Evolutionary conservation across 1,140 invertebrate genomes (phyloP).

Genomic region (Drosophila mojavensis): DNA sequence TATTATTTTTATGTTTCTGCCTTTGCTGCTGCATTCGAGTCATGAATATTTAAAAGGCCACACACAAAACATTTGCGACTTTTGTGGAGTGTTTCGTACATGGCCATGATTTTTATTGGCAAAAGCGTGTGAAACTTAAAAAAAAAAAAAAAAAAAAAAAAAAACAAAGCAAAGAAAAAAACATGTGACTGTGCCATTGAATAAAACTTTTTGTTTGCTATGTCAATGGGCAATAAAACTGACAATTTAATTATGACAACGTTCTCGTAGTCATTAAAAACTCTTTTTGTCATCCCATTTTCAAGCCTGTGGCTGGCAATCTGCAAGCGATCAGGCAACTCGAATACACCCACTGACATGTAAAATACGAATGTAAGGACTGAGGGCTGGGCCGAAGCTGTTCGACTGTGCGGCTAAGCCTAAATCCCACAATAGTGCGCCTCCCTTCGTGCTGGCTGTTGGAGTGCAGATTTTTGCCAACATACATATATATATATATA

Average conservation of each 20-base stretch:
- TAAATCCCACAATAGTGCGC: conserved; percentile 38
- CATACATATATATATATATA: neutral
- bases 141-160: conserved; percentile 8
- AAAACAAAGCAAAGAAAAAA: conserved; percentile 1
- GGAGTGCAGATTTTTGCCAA: conserved; percentile 51
- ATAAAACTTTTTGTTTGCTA: conserved; percentile 54
- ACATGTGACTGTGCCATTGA: conserved; percentile 37
- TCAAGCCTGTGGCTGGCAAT: conserved; percentile 48
- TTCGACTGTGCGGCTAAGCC: conserved; percentile 17
- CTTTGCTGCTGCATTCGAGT: conserved; percentile 33
- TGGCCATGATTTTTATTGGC: conserved; percentile 65
- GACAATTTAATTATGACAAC: conserved; percentile 75
- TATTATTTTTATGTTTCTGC: conserved; percentile 11
- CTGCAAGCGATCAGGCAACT: conserved; percentile 75
- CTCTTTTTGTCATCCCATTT: conserved; percentile 45
- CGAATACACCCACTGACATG: conserved; percentile 75
- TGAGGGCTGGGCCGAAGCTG: neutral
- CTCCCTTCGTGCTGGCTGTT: conserved; percentile 12
- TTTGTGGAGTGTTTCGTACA: conserved; percentile 20
- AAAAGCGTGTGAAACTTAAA: conserved; percentile 12
- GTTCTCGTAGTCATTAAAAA: conserved; percentile 61
- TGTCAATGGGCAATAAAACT: conserved; percentile 63
- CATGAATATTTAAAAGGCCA: conserved; percentile 80
- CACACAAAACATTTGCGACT: conserved; percentile 23
- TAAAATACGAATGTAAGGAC: conserved; percentile 13